Base-by-base conservation (phyloP, 2,797 vertebrate genomes). In the Hipposideros larvatus region DNA sequence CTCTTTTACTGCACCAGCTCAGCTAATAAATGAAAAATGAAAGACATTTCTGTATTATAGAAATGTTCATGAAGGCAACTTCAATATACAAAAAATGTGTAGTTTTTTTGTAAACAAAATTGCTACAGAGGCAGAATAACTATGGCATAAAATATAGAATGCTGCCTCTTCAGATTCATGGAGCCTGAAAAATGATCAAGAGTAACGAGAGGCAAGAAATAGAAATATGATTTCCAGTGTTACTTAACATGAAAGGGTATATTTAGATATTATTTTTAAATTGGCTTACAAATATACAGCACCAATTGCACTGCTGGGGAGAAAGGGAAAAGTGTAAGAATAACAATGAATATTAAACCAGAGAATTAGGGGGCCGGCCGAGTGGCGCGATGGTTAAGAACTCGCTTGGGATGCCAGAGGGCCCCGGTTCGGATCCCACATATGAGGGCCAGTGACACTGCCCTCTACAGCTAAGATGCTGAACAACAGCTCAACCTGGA, bases 71-170 rank as follows among this genome's bases (percentile, higher is more conserved):
- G 51, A 95, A 87, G 26, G 37, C n/a, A 94, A 74, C n/a, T 13
- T 96, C 34, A 57, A 7, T 80, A 53, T 70, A 75, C 21, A 78
- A 89, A 22, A 88, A 1, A 61, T 34, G 28, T 37, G 10, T 55
- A 65, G 61, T 85, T 80, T 92, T 51, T 19, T 90, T 82, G 5
- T 85, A 71, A 90, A 77, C 16, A 66, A 90, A 91, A 92, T 82
- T 94, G 24, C 43, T 78, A 16, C 22, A 71, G 24, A 48, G 43
- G 26, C 28, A 55, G 55, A 87, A 63, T 82, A 94, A 92, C 31
- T 73, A 11, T 92, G 21, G 24, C 66, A 74, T 95, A 82, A 96
- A 96, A 88, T 57, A 86, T 15, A 74, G 8, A 86, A 74, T 65
- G 16, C n/a, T 89, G 24, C 90, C 51, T 91, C 34, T 96, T 84